These are phyloP conservation scores for Neomicropteryx cornuta DNA, from an alignment of 1,140 invertebrate genomes.

Conservation along the genomic window DNA sequence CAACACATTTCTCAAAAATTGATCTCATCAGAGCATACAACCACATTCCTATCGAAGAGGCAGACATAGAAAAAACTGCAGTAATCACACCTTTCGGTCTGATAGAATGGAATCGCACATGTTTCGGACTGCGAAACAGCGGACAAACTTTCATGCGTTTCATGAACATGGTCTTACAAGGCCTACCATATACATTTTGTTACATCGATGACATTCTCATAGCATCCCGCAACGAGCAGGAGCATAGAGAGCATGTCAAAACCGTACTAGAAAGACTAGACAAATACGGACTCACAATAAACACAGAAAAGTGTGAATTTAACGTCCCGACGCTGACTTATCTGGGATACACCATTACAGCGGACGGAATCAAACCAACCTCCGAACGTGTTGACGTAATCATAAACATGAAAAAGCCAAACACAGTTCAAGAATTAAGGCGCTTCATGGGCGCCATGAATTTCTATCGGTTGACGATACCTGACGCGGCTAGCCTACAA, in stretches of 20 bases:
- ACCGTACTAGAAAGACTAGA: constrained; percentile 15
- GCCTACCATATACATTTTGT: constrained; percentile 16
- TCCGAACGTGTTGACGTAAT: constrained; percentile 14
- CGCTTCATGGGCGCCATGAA: constrained; percentile 30
- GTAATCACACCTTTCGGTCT: constrained; percentile 22
- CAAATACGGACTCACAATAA: constrained; percentile 18
- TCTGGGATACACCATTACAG: constrained; percentile 20
- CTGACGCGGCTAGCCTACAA: constrained; percentile 11
- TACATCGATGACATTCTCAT: constrained; percentile 28
- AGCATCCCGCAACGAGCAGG: constrained; percentile 13
- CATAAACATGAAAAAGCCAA: constrained; percentile 17
- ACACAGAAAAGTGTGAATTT: constrained; percentile 19
- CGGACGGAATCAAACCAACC: constrained; percentile 19
- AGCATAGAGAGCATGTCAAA: constrained; percentile 19
- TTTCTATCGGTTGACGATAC: constrained; percentile 20
- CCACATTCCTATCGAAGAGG: constrained; percentile 24
- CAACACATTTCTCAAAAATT: constrained; percentile 26
- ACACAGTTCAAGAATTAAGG: constrained; percentile 17
- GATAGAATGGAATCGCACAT: constrained; percentile 19
- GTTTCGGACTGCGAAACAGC: constrained; percentile 23
- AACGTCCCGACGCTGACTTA: constrained; percentile 7
- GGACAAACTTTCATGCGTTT: constrained; percentile 35
- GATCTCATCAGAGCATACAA: constrained; percentile 38
- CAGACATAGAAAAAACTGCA: constrained; percentile 27
- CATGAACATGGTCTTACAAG: constrained; percentile 31